These are phyloP conservation scores for Brachionus manjavacas DNA, from an alignment of 1,140 invertebrate species.

Conservation along the genomic window DNA sequence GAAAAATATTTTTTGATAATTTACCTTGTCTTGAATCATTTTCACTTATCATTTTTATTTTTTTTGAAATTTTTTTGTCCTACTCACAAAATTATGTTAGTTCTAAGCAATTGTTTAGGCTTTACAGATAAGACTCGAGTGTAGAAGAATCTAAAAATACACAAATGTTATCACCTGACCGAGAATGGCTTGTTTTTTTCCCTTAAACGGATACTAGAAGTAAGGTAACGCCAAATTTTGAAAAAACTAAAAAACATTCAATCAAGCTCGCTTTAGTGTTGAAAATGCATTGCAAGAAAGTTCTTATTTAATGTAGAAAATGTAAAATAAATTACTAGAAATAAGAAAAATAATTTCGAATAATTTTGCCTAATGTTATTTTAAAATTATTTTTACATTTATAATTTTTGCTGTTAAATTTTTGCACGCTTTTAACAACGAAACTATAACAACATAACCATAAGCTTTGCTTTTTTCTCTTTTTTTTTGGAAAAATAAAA, in stretches of 20 bases:
- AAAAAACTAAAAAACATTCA: not conserved
- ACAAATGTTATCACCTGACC: not conserved
- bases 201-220: not conserved
- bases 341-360: not conserved
- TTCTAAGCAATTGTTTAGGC: not conserved
- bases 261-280: not conserved
- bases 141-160: not conserved
- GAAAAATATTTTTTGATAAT: conserved; percentile 3
- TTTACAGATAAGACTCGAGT: not conserved
- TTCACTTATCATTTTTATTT: conserved; percentile 32
- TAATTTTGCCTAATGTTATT: not conserved
- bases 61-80: not conserved
- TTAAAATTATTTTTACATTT: not conserved
- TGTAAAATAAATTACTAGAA: not conserved
- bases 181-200: not conserved
- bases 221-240: not conserved
- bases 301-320: not conserved
- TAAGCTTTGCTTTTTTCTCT: not conserved
- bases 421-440: not conserved
- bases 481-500: not conserved
- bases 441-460: not conserved
- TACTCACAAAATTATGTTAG: not conserved
- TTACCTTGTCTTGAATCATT: conserved; percentile 34
- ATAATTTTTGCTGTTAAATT: not conserved
- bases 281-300: not conserved